phyloP scores from a whole-genome alignment of 1,140 invertebrate genomes.

The Dinothrombium tinctorium region DNA sequence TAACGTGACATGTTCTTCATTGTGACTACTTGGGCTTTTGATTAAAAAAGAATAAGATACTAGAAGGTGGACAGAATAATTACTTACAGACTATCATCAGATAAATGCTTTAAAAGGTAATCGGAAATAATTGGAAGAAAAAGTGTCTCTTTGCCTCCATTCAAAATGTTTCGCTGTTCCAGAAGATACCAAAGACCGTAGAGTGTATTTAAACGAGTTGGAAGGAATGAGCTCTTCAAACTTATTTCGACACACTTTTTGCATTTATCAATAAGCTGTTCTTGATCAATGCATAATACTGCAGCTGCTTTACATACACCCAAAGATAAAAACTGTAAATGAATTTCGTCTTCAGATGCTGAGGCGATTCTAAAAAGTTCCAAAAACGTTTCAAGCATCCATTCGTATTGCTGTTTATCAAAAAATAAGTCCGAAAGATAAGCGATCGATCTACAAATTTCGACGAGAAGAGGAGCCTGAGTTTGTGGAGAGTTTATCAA shows the following conservation, averaged over 20 bases:
- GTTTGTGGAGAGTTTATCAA: constrained; percentile 33
- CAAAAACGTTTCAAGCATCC: constrained; percentile 41
- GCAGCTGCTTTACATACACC: constrained; percentile 40
- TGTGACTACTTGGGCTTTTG: constrained; percentile 20
- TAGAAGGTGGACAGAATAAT: background rate
- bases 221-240: constrained; percentile 36
- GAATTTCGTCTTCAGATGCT: constrained; percentile 37
- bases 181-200: constrained; percentile 51
- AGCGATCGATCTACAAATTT: constrained; percentile 37
- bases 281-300: constrained; percentile 27
- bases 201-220: constrained; percentile 38
- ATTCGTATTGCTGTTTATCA: constrained; percentile 39
- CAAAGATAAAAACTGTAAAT: constrained; percentile 39
- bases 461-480: constrained; percentile 32
- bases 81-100: constrained; percentile 22
- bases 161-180: constrained; percentile 23
- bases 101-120: constrained; percentile 38
- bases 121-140: constrained; percentile 37
- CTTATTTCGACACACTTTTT: constrained; percentile 35
- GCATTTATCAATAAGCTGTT: constrained; percentile 26
- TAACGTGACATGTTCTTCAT: constrained; percentile 35
- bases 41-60: constrained; percentile 13
- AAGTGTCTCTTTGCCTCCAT: constrained; percentile 27
- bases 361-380: constrained; percentile 35
- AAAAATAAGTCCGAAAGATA: constrained; percentile 42